Base-by-base conservation (phyloP, 2,113 vertebrate genomes). In the Labrus mixtus region DNA sequence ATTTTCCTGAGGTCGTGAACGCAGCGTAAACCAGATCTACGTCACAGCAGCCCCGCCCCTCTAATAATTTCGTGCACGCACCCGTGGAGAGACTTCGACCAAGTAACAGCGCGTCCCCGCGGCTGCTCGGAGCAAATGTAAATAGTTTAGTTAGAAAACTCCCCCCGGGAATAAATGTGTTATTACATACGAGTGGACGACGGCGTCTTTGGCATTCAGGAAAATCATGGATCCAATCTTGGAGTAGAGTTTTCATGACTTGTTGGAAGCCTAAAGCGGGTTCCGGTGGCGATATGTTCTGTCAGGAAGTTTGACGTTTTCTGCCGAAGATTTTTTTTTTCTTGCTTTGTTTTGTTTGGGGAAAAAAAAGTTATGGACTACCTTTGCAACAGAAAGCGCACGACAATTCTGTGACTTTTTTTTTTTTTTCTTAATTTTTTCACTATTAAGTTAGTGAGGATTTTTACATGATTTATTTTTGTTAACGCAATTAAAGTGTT, bases 271-370 rank as follows among this genome's bases (percentile, higher is more conserved):
- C 41, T 62, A 53, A 62, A 79, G 66, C 57, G 68, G 84, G 92
- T 93, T 94, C 94, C 93, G 93, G 91, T 92, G 81, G 84, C 63
- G 85, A 84, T 87, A 75, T 78, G 82, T 81, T 80, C 69, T 86
- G 90, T 93, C 93, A 94, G 92, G 93, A 94, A 94, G 93, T 92
- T 94, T 88, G 83, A 84, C 90, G 91, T 85, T 70, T 76, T 84
- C 68, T 60, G 36, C 15, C 23, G 73, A 68, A 89, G 73, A 83
- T 71, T 61, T 48, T 83, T 61, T 48, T 83, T 29, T 87, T 87
- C 84, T 82, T 36, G 83, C 81, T 82, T 87, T 91, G 83, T 90
- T 86, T 87, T 85, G 82, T 62, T 83, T 67, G 61, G 46, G n/a
- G n/a, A n/a, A n/a, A n/a, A 48, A 41, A 68, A 77, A 84, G 70